phyloP scores from a whole-genome alignment of 2,888 invertebrate genomes.

The Hetaerina titia region DNA sequence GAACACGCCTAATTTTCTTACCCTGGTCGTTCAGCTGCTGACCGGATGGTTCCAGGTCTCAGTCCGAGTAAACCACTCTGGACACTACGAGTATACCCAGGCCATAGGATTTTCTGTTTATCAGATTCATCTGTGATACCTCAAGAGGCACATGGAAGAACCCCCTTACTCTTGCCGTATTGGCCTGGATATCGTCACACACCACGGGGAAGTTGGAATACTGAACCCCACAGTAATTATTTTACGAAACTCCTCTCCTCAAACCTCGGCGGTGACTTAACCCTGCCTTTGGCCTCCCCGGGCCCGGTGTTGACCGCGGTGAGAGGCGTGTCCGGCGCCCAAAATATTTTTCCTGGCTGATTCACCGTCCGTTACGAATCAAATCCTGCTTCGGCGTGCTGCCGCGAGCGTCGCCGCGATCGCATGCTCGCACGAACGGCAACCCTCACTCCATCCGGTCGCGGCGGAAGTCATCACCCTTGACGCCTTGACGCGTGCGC shows the following conservation, averaged over 20 bases:
- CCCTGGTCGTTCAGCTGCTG: too few species aligned
- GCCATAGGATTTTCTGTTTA: too few species aligned
- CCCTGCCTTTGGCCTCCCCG: not conserved
- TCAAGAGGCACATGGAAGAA: too few species aligned
- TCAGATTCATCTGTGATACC: too few species aligned
- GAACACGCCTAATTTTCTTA: too few species aligned
- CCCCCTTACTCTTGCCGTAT: too few species aligned
- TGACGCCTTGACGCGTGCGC: not conserved
- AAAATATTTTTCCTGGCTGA: slow-evolving; percentile 4
- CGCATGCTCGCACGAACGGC: not conserved
- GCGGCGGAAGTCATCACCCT: slow-evolving; percentile 6
- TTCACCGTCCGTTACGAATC: not conserved
- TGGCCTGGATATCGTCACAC: too few species aligned
- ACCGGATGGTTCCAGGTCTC: too few species aligned
- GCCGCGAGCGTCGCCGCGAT: not conserved
- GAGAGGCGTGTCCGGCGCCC: not conserved
- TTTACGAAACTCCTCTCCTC: not conserved
- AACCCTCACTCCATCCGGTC: not conserved
- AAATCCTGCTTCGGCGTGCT: not conserved
- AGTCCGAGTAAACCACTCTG: too few species aligned
- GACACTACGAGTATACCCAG: too few species aligned
- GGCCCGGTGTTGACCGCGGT: not conserved
- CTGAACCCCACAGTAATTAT: not conserved
- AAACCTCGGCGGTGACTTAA: not conserved
- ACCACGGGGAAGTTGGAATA: too few species aligned